Evolutionary conservation across 2,888 invertebrate species (phyloP), one percentile per base, ranked within the genome.

Genomic region (Margaritifera margaritifera): DNA sequence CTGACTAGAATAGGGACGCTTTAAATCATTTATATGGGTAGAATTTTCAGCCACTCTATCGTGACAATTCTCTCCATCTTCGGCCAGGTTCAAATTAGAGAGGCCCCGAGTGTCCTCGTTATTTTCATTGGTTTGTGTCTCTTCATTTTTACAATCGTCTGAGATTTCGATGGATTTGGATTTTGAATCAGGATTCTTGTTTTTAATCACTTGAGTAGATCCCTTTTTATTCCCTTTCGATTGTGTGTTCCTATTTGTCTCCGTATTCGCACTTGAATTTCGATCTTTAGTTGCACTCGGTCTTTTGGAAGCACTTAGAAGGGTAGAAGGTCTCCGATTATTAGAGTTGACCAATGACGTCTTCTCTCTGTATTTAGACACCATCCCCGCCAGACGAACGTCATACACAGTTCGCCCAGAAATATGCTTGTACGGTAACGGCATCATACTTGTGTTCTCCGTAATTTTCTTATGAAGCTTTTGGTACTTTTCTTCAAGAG

Each of bases 401-500:
- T 77, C 74, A 56, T 74, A 69, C 25, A 72, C 70, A 20, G 72
- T 69, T 51, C 73, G 61, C 5, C 74, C 70, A 19, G 65, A 55
- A 31, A 62, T 52, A 54, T 70, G 63, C 27, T 50, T 63, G 52
- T 68, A 74, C 8, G 68, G 66, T n/a, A 62, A 55, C 31, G 66
- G 59, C 20, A 63, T 71, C 18, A 57, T 56, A 19, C n/a, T 52
- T 19, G 71, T 73, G 57, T 74, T 75, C 58, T 78, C 75, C 53
- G 75, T 71, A 56, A 86, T 84, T 71, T 84, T 85, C 63, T 79
- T 74, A 71, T 86, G 86, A n/a, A 86, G 75, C 65, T 79, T 80
- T 58, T 83, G 80, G 66, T 84, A 86, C 67, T 83, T 81, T 20
- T 84, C 84, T 66, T 84, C 84, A 52, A 85, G 62, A 6, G 80